Conservation (phyloP, 1,140 invertebrate species). For the Calephelis nemesis region DNA sequence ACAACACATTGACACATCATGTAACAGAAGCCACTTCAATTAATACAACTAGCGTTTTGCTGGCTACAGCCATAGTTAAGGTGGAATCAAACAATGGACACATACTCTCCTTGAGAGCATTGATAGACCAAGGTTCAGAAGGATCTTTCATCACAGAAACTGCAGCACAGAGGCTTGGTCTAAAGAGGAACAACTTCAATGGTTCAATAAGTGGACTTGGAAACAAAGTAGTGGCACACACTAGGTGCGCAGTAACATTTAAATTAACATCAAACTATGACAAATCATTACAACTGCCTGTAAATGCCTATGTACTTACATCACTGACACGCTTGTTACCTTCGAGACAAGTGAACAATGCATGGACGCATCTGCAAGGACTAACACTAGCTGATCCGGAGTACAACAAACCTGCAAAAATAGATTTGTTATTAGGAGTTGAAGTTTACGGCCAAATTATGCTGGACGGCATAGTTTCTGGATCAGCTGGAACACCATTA, state of each 20-base stretch:
- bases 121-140: constrained; percentile 22
- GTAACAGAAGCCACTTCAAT: constrained; percentile 5
- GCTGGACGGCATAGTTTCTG: constrained; percentile 26
- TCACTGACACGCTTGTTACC: constrained; percentile 20
- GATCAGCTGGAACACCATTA: constrained; percentile 24
- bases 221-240: constrained; percentile 15
- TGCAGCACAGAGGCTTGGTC: constrained; percentile 17
- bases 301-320: constrained; percentile 24
- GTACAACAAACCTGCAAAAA: constrained; percentile 9
- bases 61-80: constrained; percentile 21
- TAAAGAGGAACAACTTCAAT: constrained; percentile 17
- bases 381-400: constrained; percentile 31
- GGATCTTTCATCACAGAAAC: constrained; percentile 19
- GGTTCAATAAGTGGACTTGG: constrained; percentile 23
- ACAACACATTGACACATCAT: constrained; percentile 19
- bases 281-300: constrained; percentile 10
- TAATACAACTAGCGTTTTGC: constrained; percentile 5
- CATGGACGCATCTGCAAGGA: constrained; percentile 24
- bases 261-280: constrained; percentile 22
- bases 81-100: constrained; percentile 9
- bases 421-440: constrained; percentile 32
- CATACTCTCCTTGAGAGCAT: constrained; percentile 14
- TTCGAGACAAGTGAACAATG: constrained; percentile 17
- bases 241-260: constrained; percentile 20
- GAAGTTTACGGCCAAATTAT: constrained; percentile 33